These are phyloP conservation scores for Mongoloraphidia duomilia DNA, from an alignment of 2,888 invertebrate genomes.

Conservation along the genomic window DNA sequence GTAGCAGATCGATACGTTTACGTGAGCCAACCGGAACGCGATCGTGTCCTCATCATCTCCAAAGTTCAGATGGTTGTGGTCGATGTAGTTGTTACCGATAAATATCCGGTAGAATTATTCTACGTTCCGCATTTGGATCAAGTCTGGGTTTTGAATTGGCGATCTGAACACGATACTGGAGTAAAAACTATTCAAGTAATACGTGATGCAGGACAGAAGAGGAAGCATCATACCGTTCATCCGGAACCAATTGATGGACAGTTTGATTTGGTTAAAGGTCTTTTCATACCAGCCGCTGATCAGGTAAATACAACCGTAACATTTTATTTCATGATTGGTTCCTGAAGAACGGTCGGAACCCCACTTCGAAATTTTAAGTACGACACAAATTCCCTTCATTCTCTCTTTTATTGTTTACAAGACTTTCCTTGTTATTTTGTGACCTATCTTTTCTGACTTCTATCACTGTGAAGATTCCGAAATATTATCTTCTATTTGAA, in stretches of 20 bases:
- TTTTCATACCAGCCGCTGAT: slow-evolving; percentile 43
- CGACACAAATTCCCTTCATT: no score
- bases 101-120: slow-evolving; percentile 52
- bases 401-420: no score
- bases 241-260: slow-evolving; percentile 62
- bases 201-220: slow-evolving; percentile 52
- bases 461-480: no score
- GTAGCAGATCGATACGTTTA: slow-evolving; percentile 58
- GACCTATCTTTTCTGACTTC: no score
- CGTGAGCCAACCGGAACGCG: slow-evolving; percentile 53
- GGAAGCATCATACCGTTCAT: slow-evolving; percentile 56
- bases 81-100: slow-evolving; percentile 56
- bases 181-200: slow-evolving; percentile 49
- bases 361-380: no score
- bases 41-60: slow-evolving; percentile 56
- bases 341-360: no score
- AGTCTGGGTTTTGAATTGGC: slow-evolving; percentile 61
- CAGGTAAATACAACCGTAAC: slow-evolving; percentile 27
- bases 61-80: slow-evolving; percentile 57
- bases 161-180: slow-evolving; percentile 39
- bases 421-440: no score
- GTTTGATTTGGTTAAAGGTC: slow-evolving; percentile 52
- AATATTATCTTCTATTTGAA: no score
- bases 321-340: not conserved
- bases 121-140: slow-evolving; percentile 59